Conservation (phyloP, 2,888 invertebrate species). For the Mythimna ferrago region DNA sequence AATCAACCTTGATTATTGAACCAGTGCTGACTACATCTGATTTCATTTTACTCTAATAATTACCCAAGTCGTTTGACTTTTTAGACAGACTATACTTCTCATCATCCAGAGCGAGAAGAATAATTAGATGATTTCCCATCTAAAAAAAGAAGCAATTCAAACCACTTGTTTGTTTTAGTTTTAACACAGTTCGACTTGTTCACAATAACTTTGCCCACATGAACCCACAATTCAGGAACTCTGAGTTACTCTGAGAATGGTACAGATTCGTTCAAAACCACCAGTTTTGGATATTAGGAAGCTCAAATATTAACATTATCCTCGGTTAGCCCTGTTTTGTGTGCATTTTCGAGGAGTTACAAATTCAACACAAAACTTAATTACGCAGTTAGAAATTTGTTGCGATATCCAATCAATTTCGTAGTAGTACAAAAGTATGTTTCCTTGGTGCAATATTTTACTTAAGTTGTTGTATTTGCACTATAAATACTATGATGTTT, state of each 20-base stretch:
- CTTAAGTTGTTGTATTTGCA: no score
- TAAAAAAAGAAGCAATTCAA: background rate
- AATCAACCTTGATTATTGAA: no score
- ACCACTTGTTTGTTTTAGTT: background rate
- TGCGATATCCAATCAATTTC: background rate
- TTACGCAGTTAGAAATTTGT: background rate
- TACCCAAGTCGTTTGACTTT: no score
- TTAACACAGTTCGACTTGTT: background rate
- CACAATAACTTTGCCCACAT: background rate
- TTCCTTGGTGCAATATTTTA: no score
- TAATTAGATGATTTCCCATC: no score
- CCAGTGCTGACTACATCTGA: no score
- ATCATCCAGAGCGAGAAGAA: no score
- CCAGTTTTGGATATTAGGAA: slow-evolving; percentile 3
- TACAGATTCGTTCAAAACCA: background rate
- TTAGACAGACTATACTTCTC: no score
- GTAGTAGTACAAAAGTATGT: background rate
- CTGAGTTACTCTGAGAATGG: background rate
- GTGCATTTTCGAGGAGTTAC: background rate
- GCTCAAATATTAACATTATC: background rate
- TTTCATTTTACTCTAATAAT: no score
- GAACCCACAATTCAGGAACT: background rate
- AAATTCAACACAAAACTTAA: slow-evolving; percentile 10
- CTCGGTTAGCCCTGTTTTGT: background rate
- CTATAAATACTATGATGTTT: no score